Evolutionary conservation across 2,797 vertebrate species (phyloP), one percentile per base, ranked within the genome.

Genomic region (Sebastes oblongus): DNA sequence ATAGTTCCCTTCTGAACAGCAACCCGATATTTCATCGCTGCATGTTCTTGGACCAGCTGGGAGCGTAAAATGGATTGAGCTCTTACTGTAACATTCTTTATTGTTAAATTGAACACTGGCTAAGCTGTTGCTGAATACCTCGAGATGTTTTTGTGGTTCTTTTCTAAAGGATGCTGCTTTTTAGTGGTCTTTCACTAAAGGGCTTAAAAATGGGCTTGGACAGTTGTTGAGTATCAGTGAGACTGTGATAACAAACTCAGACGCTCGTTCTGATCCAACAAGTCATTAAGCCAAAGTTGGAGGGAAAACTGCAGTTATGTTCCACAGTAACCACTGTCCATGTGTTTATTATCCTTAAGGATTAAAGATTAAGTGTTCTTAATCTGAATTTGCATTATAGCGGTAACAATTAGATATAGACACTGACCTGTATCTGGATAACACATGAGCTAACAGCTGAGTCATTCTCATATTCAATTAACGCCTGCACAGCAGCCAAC

Each of bases 401-500:
- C 2, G 2, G 24, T 24, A 72, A 22, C 36, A 8, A 24, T 61
- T 25, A 64, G 34, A 66, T 58, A 20, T 34, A 32, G 54, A 65
- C 42, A 3, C 30, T 20, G 32, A 7, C 66, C 14, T 68, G 70
- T 66, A 12, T 84, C 24, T 56, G 50, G 64, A 68, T 65, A 30
- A 18, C 70, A 67, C 56, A 56, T 16, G 20, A 62, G 42, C 20
- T 20, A 72, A 56, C 65, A 77, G 52, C 54, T 71, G 70, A 77
- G 25, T 75, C 68, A 84, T 64, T 85, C 74, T 71, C 68, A 59
- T 72, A 50, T 76, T 69, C 32, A 70, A 68, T 80, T 67, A 59
- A 25, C 61, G 18, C 3, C 61, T 52, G 39, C 55, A 60, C 29
- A 55, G n/a, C 46, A 56, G 65, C 24, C 78, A 72, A 9, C 29